Percentiles rank a stretch among this genome's conserved stretches.
Evolutionary conservation across 2,888 invertebrate genomes (phyloP).

Genomic region (Drosophila mayaguana): DNA sequence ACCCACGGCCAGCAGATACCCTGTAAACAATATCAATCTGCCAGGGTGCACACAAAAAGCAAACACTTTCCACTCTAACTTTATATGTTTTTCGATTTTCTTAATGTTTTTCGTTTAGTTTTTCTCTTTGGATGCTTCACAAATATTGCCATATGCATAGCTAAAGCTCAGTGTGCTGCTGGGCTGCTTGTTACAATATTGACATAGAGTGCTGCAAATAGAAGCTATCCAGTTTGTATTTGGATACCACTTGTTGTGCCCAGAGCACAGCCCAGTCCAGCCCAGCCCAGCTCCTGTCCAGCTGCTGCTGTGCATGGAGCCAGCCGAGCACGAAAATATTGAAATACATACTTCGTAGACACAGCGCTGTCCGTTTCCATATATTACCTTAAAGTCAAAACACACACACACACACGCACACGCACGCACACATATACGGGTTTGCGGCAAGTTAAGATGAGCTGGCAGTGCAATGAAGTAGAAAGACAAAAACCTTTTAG

Average conservation of each 20-base stretch:
- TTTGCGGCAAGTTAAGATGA: constrained; percentile 54
- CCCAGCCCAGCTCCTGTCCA: constrained; percentile 2
- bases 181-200: not conserved
- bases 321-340: constrained; percentile 58
- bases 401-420: constrained; percentile 11
- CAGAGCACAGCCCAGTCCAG: not conserved
- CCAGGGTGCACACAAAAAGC: not conserved
- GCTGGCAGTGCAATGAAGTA: constrained; percentile 61
- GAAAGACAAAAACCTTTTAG: constrained; percentile 69
- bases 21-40: constrained; percentile 3
- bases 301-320: constrained; percentile 23
- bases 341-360: constrained; percentile 45
- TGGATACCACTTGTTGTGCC: not conserved
- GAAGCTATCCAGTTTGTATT: not conserved
- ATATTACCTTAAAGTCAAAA: constrained; percentile 57
- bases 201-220: not conserved
- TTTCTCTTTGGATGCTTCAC: not conserved
- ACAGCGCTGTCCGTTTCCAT: constrained; percentile 37
- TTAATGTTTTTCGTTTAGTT: not conserved
- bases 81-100: not conserved
- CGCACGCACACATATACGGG: not conserved
- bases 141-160: not conserved
- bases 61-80: not conserved
- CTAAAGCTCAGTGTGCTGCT: not conserved
- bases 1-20: constrained; percentile 2